phyloP scores from a whole-genome alignment of 1,140 invertebrate genomes.

The Thalassaphorura encarpata region DNA sequence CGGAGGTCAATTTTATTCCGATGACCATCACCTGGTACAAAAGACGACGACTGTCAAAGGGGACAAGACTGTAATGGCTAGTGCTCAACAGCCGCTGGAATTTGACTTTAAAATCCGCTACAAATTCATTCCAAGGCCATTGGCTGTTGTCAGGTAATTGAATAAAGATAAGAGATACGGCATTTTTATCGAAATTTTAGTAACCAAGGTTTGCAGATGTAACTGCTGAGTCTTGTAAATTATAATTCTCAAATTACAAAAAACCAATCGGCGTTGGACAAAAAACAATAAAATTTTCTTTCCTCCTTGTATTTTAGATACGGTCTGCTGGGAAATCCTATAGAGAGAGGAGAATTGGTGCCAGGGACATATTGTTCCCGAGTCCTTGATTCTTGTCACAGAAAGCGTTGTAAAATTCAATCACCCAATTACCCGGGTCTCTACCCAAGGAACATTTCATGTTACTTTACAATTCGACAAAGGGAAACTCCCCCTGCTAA shows the following conservation, averaged over 20 bases:
- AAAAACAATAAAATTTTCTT: no score
- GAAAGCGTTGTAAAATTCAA: constrained; percentile 71
- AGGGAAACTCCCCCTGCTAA: constrained; percentile 69
- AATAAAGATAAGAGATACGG: no score
- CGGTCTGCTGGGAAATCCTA: constrained; percentile 19
- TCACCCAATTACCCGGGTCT: constrained; percentile 85
- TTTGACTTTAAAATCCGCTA: constrained; percentile 51
- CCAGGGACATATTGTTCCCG: constrained; percentile 78
- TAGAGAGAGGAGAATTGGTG: constrained; percentile 66
- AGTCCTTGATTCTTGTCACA: constrained; percentile 79
- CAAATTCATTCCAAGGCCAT: constrained; percentile 58
- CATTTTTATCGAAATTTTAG: neutral
- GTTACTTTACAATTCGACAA: constrained; percentile 75
- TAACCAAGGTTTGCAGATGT: neutral
- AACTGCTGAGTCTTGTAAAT: neutral
- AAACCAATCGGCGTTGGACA: no score
- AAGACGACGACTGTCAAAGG: constrained; percentile 2
- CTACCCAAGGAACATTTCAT: constrained; percentile 78
- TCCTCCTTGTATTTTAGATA: constrained; percentile 9
- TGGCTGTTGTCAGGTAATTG: constrained; percentile 67
- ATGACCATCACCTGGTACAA: neutral
- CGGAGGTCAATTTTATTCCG: neutral
- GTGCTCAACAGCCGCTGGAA: constrained; percentile 19
- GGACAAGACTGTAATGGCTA: constrained; percentile 19
- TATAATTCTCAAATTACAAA: neutral